Percentiles rank a stretch among this genome's conserved stretches.
phyloP scores from a whole-genome alignment of 1,140 invertebrate species.

The Ceratina calcarata region DNA sequence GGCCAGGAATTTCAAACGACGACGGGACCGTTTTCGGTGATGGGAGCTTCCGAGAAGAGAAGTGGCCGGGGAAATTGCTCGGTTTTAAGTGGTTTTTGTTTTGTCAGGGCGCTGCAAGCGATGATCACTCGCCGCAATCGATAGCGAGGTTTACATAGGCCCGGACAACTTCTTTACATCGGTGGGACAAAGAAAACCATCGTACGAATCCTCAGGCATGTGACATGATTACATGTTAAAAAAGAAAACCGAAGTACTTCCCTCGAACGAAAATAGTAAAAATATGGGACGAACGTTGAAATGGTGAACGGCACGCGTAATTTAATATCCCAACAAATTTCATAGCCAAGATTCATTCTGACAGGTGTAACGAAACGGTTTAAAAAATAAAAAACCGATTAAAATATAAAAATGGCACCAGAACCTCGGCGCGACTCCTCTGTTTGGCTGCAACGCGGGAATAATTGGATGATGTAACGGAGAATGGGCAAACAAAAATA shows the following conservation, averaged over 20 bases:
- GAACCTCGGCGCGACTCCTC: not conserved
- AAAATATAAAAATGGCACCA: not conserved
- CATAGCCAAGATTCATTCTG: not conserved
- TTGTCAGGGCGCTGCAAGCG: not conserved
- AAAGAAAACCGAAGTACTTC: too few species aligned
- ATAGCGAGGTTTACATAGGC: too few species aligned
- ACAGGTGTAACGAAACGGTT: constrained; percentile 11
- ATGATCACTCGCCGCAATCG: too few species aligned
- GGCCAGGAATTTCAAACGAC: constrained; percentile 30
- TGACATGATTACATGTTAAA: too few species aligned
- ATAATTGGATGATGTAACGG: constrained; percentile 20
- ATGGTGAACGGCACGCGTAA: not conserved
- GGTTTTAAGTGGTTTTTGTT: not conserved
- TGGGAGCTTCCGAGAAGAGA: not conserved
- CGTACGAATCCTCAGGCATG: too few species aligned
- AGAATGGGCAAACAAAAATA: constrained; percentile 22
- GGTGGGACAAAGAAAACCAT: too few species aligned
- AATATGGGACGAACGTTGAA: too few species aligned
- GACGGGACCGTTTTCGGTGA: not conserved
- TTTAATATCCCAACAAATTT: constrained; percentile 8
- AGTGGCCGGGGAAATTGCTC: not conserved
- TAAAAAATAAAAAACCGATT: not conserved
- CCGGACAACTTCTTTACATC: too few species aligned
- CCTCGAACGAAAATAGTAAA: too few species aligned
- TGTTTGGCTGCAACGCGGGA: constrained; percentile 1